Evolutionary conservation across 2,888 invertebrate species (phyloP).

Genomic region (Chalcis sispes): DNA sequence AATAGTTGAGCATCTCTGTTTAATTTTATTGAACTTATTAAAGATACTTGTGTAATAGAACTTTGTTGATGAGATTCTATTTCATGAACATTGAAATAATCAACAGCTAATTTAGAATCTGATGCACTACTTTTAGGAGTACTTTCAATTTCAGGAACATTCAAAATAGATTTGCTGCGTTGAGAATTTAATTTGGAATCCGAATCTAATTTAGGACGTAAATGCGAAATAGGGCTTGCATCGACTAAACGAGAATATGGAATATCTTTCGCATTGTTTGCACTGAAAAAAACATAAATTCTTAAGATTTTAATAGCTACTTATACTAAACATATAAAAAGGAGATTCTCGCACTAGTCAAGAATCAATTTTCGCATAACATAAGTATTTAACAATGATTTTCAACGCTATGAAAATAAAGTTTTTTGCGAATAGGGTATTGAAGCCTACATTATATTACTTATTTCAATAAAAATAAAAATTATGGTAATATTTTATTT

Average conservation of each 20-base stretch:
- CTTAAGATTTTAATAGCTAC: no score
- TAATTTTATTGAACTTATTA: constrained; percentile 66
- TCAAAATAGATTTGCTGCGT: constrained; percentile 75
- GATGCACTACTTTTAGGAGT: constrained; percentile 90
- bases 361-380: no score
- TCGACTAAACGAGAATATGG: constrained; percentile 89
- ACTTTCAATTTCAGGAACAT: constrained; percentile 76
- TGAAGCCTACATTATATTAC: no score
- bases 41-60: constrained; percentile 69
- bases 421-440: no score
- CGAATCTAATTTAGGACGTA: constrained; percentile 83
- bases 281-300: no score
- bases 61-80: constrained; percentile 68
- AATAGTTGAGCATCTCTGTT: constrained; percentile 74
- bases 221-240: constrained; percentile 77
- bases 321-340: no score
- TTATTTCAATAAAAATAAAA: no score
- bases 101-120: constrained; percentile 89
- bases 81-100: constrained; percentile 80
- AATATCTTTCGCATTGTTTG: constrained; percentile 81
- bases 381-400: no score
- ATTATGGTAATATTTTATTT: no score
- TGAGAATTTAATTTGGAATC: constrained; percentile 83
- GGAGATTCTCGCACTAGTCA: no score
- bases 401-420: no score